Base-by-base conservation (phyloP, 2,888 invertebrate species). In the Tholera decimalis region DNA sequence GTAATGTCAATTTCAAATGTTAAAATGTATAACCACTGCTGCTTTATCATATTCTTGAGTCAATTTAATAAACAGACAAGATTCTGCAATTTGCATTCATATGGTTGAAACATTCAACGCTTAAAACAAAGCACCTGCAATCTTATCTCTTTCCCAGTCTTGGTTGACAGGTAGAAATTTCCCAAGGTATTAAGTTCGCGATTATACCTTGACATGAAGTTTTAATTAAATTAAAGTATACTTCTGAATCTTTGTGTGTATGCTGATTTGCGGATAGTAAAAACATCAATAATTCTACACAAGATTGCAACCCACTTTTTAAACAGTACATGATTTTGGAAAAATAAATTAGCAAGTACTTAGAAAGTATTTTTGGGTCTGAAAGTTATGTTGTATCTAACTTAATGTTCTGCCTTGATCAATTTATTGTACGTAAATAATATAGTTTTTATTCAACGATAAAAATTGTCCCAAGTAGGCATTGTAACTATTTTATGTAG, bases 1-100 rank as follows among this genome's bases (percentile, higher is more conserved):
- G 43, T 54, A 59, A 70, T 82, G 82, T 84, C 80, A 87, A 88
- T 88, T 89, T 84, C 80, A 84, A 86, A 82, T 86, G 87, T 83
- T 73, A 69, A 87, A 87, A 85, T 83, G 65, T 77, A 85, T 88
- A 85, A 87, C 86, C 67, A 85, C 83, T 76, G 79, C 72, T 63
- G 75, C 67, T 81, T 83, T 82, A 81, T 84, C 79, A 82, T 80
- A 73, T 83, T 87, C 69, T 83, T 83, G 74, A 77, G 76, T 43
- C 71, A 83, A 80, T 83, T 82, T 80, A 77, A 83, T 46, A 9
- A 8, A 6, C 81, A 83, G 77, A 77, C 63, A 78, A 59, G 60
- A 71, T 65, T 73, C 39, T 59, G 50, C 67, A 55, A 85, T 88
- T 88, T 86, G 83, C 85, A 86, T 89, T 85, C 82, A 83, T 83